Evolutionary conservation across 37 sponge, comb jelly and placozoan genomes (phyloP), one percentile per base, ranked within the genome.

Genomic region (Sycon ciliatum): DNA sequence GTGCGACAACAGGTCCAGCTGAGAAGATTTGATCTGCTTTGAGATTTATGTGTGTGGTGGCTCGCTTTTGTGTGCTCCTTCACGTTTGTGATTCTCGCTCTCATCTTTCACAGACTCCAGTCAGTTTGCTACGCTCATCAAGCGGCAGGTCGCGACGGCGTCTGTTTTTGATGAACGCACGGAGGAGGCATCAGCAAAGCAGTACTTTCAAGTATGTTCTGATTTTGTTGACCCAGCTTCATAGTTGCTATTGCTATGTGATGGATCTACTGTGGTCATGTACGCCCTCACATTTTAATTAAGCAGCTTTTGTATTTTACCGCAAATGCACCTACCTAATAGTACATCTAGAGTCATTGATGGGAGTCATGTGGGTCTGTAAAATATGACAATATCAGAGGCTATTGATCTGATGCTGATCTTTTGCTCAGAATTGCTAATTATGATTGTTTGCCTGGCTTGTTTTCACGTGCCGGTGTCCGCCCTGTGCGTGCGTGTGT

Each of bases 121-220:
- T 18, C 16, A 18, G 16, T 18, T 20, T 46, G 16, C 18, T 18
- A 20, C 53, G 53, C 53, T 13, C 53, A 18, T 46, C 16, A 20
- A 18, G 16, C 16, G 63, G 7, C 63, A 22, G 9, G 11, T 7
- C 16, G 31, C 9, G 11, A 11, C 24, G 7, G 7, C 27, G 16
- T 78, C 79, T 22, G 82, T 79, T 69, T 97, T 97, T 53, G 74
- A 57, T 38, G 65, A 76, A 49, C 77, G 99, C 38, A 97, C 99
- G 0, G 93, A 92, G 31, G 85, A 85, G 27, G 73, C 87, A 0
- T 97, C 93, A 0, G 93, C 99, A 3, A 80, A 62, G 49, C 99
- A 97, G 73, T 97, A 97, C 75, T 97, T 97, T 66, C 80, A 77
- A 38, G 80, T 57, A 71, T 24, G 38, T n/a, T n/a, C n/a, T n/a